Conservation (phyloP, 2,797 vertebrate genomes). For the Kryptolebias ocellatus region DNA sequence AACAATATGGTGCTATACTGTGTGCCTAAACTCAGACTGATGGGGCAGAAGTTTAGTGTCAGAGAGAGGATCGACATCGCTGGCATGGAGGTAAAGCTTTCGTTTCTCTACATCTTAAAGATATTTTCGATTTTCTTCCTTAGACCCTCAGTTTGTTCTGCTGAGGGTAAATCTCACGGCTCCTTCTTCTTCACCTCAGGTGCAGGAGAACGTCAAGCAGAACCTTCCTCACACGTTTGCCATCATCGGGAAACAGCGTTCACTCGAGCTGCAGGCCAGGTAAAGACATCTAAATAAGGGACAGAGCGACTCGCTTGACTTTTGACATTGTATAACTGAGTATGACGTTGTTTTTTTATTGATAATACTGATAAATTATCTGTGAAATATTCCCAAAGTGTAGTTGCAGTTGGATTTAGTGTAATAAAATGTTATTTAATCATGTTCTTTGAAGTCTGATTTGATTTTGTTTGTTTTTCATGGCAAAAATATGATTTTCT, state of each 20-base stretch:
- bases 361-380: not conserved
- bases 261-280: constrained; percentile 94
- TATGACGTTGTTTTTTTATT: not conserved
- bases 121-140: not conserved
- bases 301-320: not conserved
- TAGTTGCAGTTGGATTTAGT: too few relatives aligned
- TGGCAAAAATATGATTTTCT: too few relatives aligned
- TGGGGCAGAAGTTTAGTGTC: constrained; percentile 97
- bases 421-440: too few relatives aligned
- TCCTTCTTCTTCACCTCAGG: constrained; percentile 74
- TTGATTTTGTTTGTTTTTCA: too few relatives aligned
- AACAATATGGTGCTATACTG: constrained; percentile 98
- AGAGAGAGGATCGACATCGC: constrained; percentile 95
- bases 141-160: not conserved
- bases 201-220: constrained; percentile 91
- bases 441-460: too few relatives aligned
- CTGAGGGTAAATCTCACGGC: not conserved
- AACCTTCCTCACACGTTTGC: constrained; percentile 88
- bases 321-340: not conserved
- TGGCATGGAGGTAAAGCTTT: constrained; percentile 88
- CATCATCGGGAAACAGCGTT: constrained; percentile 91
- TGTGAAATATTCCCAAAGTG: too few relatives aligned
- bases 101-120: not conserved
- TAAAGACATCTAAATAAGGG: constrained; percentile 51
- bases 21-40: constrained; percentile 94